Conservation (phyloP, 2,113 vertebrate genomes). For the Brienomyrus brachyistius region DNA sequence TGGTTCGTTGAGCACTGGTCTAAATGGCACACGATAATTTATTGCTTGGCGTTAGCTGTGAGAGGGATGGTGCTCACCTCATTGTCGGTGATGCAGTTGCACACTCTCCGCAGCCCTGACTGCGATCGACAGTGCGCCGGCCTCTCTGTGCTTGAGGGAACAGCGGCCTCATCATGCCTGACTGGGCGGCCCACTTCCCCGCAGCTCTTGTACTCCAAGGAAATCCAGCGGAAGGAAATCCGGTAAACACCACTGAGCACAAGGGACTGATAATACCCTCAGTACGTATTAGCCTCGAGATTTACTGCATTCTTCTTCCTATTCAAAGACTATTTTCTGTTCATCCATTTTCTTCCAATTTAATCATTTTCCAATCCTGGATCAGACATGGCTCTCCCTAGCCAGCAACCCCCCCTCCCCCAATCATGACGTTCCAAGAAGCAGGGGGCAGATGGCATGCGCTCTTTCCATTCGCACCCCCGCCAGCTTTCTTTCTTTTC, state of each 20-base stretch:
- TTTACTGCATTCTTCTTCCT: constrained; percentile 7
- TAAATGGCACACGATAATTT: not conserved
- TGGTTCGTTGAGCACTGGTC: not conserved
- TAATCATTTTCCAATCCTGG: constrained; percentile 12
- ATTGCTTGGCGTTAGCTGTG: not conserved
- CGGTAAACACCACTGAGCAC: constrained; percentile 24
- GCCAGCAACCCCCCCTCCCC: not conserved
- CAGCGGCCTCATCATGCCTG: not conserved
- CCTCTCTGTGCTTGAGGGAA: not conserved
- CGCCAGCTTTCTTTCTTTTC: not conserved
- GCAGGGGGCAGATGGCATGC: constrained; percentile 1
- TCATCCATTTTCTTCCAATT: constrained; percentile 16
- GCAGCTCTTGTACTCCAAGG: not conserved
- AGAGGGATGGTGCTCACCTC: not conserved
- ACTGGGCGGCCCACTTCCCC: constrained; percentile 15
- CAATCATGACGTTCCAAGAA: not conserved
- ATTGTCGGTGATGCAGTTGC: too few species aligned
- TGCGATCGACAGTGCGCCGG: not conserved
- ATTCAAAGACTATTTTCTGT: constrained; percentile 10
- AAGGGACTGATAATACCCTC: constrained; percentile 21
- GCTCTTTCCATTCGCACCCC: not conserved
- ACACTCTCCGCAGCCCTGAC: not conserved
- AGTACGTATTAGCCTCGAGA: not conserved
- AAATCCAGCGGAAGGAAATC: constrained; percentile 26
- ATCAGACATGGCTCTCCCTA: not conserved